Evolutionary conservation across 2,888 invertebrate species (phyloP), one percentile per base, ranked within the genome.

Genomic region (Brenthis daphne): DNA sequence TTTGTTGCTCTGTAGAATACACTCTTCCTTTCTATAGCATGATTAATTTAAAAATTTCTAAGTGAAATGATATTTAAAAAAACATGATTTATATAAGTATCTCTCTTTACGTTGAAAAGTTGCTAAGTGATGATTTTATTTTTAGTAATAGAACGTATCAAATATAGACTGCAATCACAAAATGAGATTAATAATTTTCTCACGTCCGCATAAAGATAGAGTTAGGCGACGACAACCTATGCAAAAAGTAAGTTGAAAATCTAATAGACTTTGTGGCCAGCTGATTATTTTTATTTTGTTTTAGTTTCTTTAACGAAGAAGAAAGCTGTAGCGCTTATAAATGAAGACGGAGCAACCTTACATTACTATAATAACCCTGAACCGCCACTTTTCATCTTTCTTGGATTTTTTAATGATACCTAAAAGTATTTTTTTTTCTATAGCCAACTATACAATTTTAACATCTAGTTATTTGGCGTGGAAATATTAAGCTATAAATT

Each of bases 241-340:
- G 86, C 90, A 90, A 91, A 91, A 90, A 92, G 85, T 88, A 85
- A 89, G 82, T 87, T 87, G 85, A 86, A 87, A 91, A 90, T 89
- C 88, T 91, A 90, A 91, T 91, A 89, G 90, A 88, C 87, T 89
- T 90, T 90, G 90, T 87, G 89, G 89, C 89, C 81, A 88, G 87
- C 84, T 82, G 84, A 86, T 87, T 87, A 87, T 88, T 90, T 90
- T 85, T 89, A 81, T 88, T 88, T 85, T 87, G 90, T 89, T 90
- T 90, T 88, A 84, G 83, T 83, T 88, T 87, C 81, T 74, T 84
- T 84, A 79, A 84, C 79, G 82, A 82, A 82, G 82, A 78, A 80
- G 87, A 89, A 87, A 88, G 86, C 88, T 85, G 87, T 88, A 88
- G 89, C 87, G 89, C 86, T 86, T 80, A 86, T 84, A 87, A 87